Percentiles rank a stretch among this genome's conserved stretches.
phyloP scores from a whole-genome alignment of 2,113 vertebrate genomes.

The Microtus ochrogaster region DNA sequence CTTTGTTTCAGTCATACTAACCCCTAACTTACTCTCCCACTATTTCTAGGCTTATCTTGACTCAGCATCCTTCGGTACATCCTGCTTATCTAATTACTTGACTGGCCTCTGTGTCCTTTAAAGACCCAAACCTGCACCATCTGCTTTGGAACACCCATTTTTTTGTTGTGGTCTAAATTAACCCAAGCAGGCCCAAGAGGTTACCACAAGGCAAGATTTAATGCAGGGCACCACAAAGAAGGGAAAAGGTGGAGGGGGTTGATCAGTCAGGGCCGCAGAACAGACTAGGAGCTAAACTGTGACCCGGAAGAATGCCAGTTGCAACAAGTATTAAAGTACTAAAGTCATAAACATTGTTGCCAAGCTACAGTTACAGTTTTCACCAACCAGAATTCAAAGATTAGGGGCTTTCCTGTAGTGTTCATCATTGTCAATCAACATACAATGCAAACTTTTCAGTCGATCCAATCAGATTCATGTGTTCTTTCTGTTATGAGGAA shows the following conservation, averaged over 20 bases:
- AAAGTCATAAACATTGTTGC: not conserved
- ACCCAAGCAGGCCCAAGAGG: not conserved
- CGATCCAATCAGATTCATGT: not conserved
- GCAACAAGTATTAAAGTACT: not conserved
- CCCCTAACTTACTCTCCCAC: not conserved
- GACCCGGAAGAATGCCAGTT: not conserved
- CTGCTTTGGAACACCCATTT: not conserved
- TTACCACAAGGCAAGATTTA: not conserved
- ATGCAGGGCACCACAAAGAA: not conserved
- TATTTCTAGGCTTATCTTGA: not conserved
- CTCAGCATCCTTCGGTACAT: not conserved
- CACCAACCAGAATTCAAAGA: not conserved
- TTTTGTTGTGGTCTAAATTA: not conserved
- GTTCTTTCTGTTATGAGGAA: not conserved
- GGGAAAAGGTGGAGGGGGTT: not conserved
- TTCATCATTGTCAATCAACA: not conserved
- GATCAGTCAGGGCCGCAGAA: not conserved
- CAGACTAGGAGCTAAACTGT: not conserved
- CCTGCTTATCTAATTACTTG: not conserved
- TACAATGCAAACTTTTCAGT: not conserved
- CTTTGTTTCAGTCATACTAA: not conserved
- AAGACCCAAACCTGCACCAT: not conserved
- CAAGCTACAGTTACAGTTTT: not conserved
- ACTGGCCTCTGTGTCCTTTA: not conserved
- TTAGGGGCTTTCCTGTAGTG: not conserved